Evolutionary conservation across 2,797 vertebrate species (phyloP), one percentile per base, ranked within the genome.

Genomic region (Ceryle rudis): DNA sequence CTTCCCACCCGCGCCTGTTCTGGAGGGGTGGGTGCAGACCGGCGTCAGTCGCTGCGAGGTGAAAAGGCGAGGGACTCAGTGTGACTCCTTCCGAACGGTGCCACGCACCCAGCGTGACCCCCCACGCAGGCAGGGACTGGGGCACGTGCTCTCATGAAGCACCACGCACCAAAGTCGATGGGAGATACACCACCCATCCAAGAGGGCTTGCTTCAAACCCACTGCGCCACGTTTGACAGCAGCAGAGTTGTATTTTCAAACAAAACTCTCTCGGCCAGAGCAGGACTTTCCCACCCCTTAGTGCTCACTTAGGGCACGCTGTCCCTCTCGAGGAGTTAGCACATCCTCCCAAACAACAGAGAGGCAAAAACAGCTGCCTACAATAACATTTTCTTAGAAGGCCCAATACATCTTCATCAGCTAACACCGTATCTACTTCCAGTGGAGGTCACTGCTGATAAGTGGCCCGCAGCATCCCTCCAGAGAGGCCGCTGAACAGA

Each of bases 31-130:
- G 20, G 9, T 4, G 6, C 9, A 41, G 57, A 31, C 18, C 9
- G 51, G 52, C 21, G 37, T 14, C 81, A n/a, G 57, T 7, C 28
- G 2, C 18, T 2, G 21, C 3, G 1, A 13, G 10, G 35, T 2
- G 22, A 28, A 35, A 35, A 47, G 28, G 26, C 1, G 16, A 72
- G 23, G 37, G 44, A 66, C 6, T 47, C 42, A 7, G 4, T 2
- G 1, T 0, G 10, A 26, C 35, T 44, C 22, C 2, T 26, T 10
- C 14, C 37, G 19, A 44, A 10, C 2, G 6, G 9, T 31, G 51
- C 42, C n/a, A 17, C 0, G 1, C 1, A 18, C 35, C 3, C 3
- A 7, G 31, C 2, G 0, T 0, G 22, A 21, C 13, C 33, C 58
- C 33, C 37, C 44, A 4, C 0, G 5, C 8, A 8, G 23, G 46